Base-by-base conservation (phyloP, 2,888 invertebrate species). In the Campaea margaritaria region DNA sequence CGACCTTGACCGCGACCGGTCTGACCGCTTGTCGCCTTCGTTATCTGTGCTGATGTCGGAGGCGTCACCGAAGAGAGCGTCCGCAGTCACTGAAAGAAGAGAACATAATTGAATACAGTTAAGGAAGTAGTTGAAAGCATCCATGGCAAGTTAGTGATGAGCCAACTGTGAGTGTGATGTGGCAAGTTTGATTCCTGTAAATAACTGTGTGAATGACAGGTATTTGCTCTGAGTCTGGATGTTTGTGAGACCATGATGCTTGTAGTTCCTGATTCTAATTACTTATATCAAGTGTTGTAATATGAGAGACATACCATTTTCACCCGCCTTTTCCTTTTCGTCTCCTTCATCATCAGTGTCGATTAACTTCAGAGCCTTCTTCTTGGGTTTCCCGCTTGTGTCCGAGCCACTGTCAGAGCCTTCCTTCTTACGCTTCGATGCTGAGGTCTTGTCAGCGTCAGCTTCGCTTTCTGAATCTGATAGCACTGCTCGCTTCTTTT, bases 41-140 rank as follows among this genome's bases (percentile, higher is more conserved):
- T 97, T 97, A 68, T 97, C 98, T 8, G 96, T 95, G 80, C 97
- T 97, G 45, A 98, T 98, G 82, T 98, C 98, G 64, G 97, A 96
- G 13, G 98, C 98, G 88, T 98, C 98, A 11, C 98, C 98, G 86
- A 98, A 98, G 28, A 98, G 92, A 9, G 97, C 97, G 67, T 96
- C 96, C 0, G 97, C 96, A 31, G 95, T 96, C 50, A 95, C 95
- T 93, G 84, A 59, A 74, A 67, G 36, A 36, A 4, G n/a, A 12
- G 4, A 36, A 36, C 10, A n/a, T n/a, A n/a, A n/a, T n/a, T n/a
- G n/a, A n/a, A n/a, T n/a, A n/a, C n/a, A n/a, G n/a, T n/a, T n/a
- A n/a, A n/a, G n/a, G n/a, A n/a, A n/a, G n/a, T n/a, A n/a, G n/a
- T n/a, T n/a, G n/a, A n/a, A n/a, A n/a, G n/a, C n/a, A n/a, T n/a